A percentile compares a stretch with the other conserved stretches of the same genome.
Conservation (phyloP, 2,888 invertebrate species). For the Papilio elwesi region DNA sequence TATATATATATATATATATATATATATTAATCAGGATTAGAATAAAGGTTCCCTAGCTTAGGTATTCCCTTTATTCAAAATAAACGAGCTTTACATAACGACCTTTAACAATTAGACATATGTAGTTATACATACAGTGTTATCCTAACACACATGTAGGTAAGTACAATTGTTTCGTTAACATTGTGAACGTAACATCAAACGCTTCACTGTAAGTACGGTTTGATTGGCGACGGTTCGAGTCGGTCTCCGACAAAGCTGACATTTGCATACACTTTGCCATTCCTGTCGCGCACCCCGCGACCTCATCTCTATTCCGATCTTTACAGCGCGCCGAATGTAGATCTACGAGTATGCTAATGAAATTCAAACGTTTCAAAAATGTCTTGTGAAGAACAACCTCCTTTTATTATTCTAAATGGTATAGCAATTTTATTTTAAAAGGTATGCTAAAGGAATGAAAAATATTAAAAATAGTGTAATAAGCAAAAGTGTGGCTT, state of each 20-base stretch:
- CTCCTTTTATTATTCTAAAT: too few relatives aligned
- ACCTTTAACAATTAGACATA: not conserved
- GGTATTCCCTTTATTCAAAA: too few relatives aligned
- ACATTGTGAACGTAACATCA: conserved; percentile 45
- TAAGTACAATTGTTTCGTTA: conserved; percentile 24
- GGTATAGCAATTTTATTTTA: too few relatives aligned
- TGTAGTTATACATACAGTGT: not conserved
- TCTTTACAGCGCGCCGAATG: conserved; percentile 63
- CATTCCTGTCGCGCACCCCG: conserved; percentile 72
- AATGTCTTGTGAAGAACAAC: conserved; percentile 62
- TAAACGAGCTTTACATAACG: not conserved
- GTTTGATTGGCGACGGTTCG: conserved; percentile 60
- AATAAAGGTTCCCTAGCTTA: too few relatives aligned
- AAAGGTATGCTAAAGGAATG: too few relatives aligned
- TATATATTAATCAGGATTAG: too few relatives aligned
- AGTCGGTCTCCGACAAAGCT: conserved; percentile 64
- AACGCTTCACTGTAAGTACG: conserved; percentile 46
- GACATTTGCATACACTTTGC: conserved; percentile 81
- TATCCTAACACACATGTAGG: not conserved
- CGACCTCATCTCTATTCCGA: conserved; percentile 74
- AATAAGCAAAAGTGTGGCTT: too few relatives aligned
- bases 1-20: not conserved
- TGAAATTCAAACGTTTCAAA: conserved; percentile 67
- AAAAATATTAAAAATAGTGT: too few relatives aligned
- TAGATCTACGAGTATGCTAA: conserved; percentile 64